A percentile compares a stretch with the other conserved stretches of the same genome.
phyloP scores from a whole-genome alignment of 2,888 invertebrate genomes.

The Psylliodes chrysocephalus region DNA sequence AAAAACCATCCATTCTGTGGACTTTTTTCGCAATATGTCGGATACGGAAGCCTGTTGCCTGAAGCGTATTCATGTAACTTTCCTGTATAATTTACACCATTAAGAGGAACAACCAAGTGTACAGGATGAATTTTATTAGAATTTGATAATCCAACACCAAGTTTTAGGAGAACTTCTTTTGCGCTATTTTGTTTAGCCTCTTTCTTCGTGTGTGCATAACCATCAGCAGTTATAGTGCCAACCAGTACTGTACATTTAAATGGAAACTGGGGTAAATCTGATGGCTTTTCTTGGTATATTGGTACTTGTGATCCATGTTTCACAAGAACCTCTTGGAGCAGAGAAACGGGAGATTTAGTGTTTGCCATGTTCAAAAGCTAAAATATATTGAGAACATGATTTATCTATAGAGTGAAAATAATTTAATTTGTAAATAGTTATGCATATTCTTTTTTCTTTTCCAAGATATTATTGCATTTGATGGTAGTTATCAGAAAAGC shows the following conservation, averaged over 20 bases:
- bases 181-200: slow-evolving; percentile 45
- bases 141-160: neutral
- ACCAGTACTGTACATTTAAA: slow-evolving; percentile 37
- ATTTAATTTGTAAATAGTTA: too few species aligned
- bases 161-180: slow-evolving; percentile 30
- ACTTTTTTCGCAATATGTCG: slow-evolving; percentile 34
- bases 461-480: too few species aligned
- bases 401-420: too few species aligned
- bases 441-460: too few species aligned
- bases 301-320: slow-evolving; percentile 25
- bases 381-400: too few species aligned
- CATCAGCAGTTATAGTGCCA: slow-evolving; percentile 24
- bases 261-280: slow-evolving; percentile 19
- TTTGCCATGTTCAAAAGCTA: neutral
- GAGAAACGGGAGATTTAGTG: slow-evolving; percentile 44
- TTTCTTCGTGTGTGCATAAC: slow-evolving; percentile 42
- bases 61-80: slow-evolving; percentile 42
- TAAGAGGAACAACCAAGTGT: too few species aligned
- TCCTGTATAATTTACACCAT: slow-evolving; percentile 44
- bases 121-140: neutral
- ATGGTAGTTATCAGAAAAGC: too few species aligned
- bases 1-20: slow-evolving; percentile 29
- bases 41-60: slow-evolving; percentile 25
- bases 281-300: slow-evolving; percentile 29
- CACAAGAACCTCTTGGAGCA: slow-evolving; percentile 43